phyloP scores from a whole-genome alignment of 2,113 vertebrate species.

The Gallinago undulata region DNA sequence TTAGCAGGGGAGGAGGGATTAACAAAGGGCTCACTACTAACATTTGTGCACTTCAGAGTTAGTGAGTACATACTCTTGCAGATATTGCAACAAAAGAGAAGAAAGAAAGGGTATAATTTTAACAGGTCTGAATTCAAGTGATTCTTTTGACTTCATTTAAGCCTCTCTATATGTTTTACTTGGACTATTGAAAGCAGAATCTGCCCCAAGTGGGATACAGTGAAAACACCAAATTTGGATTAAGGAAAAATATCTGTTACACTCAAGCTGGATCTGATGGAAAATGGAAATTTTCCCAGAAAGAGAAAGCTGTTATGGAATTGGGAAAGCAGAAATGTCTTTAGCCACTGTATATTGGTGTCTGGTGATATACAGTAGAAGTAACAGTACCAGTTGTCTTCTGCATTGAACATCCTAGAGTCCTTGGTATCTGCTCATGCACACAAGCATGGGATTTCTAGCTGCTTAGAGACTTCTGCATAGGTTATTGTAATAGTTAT shows the following conservation, averaged over 20 bases:
- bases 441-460: not conserved
- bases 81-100: not conserved
- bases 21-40: not conserved
- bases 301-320: not conserved
- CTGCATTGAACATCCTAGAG: not conserved
- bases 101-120: not conserved
- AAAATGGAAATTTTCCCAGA: not conserved
- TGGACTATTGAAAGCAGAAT: not conserved
- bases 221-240: not conserved
- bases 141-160: not conserved
- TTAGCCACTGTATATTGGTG: not conserved
- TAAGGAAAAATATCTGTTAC: not conserved
- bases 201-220: not conserved
- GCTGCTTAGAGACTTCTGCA: not conserved
- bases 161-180: not conserved
- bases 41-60: not conserved
- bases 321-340: not conserved
- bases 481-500: not conserved
- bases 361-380: not conserved
- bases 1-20: not conserved
- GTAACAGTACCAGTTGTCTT: not conserved
- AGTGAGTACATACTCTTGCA: not conserved
- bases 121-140: not conserved
- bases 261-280: not conserved
- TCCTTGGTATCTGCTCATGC: not conserved